Percentiles rank a stretch among this genome's conserved stretches.
phyloP scores from a whole-genome alignment of 2,113 vertebrate genomes.

The Plecturocebus donacophilus region DNA sequence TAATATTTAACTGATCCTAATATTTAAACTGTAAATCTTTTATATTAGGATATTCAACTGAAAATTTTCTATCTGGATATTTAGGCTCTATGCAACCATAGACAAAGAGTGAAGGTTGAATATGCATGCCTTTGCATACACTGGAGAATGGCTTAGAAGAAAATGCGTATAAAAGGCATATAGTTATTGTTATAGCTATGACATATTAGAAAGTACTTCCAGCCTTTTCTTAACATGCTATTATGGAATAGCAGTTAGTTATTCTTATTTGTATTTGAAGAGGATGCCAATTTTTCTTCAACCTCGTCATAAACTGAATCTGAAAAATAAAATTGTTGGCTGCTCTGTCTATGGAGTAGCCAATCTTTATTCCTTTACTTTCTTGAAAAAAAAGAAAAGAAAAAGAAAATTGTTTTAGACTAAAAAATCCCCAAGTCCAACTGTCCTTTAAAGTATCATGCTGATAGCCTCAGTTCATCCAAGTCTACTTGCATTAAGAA shows the following conservation, averaged over 20 bases:
- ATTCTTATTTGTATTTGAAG: conserved; percentile 16
- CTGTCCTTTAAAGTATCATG: background rate
- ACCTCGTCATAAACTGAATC: background rate
- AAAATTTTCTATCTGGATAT: background rate
- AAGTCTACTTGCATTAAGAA: background rate
- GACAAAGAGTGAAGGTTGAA: background rate
- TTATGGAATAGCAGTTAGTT: background rate
- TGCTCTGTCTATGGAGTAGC: too few species aligned
- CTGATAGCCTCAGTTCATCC: background rate
- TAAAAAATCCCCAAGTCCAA: background rate
- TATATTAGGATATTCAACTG: background rate
- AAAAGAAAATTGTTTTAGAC: conserved; percentile 29
- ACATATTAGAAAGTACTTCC: background rate
- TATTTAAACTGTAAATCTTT: too few species aligned
- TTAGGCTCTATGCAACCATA: background rate
- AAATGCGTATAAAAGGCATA: background rate
- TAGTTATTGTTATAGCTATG: background rate
- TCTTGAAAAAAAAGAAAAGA: background rate
- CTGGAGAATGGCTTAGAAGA: background rate
- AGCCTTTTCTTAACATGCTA: background rate
- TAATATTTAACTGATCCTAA: background rate
- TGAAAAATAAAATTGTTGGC: conserved; percentile 31
- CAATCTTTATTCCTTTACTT: too few species aligned
- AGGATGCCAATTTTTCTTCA: conserved; percentile 43
- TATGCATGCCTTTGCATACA: accelerated